These are phyloP conservation scores for Atopsyche davidsoni DNA, from an alignment of 1,140 invertebrate species.

Conservation along the genomic window DNA sequence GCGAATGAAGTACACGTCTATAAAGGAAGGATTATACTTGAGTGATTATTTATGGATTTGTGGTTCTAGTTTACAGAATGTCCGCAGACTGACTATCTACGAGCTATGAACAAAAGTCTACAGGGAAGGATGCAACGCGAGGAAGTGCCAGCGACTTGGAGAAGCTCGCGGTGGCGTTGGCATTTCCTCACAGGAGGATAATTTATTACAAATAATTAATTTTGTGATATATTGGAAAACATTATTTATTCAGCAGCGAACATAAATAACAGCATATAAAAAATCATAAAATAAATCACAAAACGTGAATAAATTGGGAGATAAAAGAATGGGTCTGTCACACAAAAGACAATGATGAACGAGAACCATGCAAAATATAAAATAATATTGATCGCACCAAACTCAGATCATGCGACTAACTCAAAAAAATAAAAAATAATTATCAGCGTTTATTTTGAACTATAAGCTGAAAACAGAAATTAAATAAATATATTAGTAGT, in stretches of 20 bases:
- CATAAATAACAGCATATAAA: not conserved
- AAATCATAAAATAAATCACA: not conserved
- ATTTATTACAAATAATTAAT: not conserved
- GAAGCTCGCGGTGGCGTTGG: not conserved
- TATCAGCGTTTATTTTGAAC: not conserved
- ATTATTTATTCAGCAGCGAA: too few species aligned
- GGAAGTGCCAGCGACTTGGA: not conserved
- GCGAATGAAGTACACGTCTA: constrained; percentile 48
- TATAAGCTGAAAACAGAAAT: not conserved
- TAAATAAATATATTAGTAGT: not conserved
- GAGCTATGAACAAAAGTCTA: too few species aligned
- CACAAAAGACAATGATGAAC: not conserved
- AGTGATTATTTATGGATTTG: not conserved
- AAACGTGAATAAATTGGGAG: not conserved
- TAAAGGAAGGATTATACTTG: not conserved
- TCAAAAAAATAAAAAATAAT: not conserved
- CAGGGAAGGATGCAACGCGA: too few species aligned
- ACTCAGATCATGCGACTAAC: not conserved
- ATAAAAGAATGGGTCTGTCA: not conserved
- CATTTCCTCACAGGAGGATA: not conserved
- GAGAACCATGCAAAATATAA: not conserved
- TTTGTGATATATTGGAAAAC: too few species aligned
- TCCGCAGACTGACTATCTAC: not conserved
- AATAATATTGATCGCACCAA: not conserved
- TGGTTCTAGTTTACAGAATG: not conserved